phyloP scores from a whole-genome alignment of 2,888 invertebrate species.

The Teleiodes luculella region DNA sequence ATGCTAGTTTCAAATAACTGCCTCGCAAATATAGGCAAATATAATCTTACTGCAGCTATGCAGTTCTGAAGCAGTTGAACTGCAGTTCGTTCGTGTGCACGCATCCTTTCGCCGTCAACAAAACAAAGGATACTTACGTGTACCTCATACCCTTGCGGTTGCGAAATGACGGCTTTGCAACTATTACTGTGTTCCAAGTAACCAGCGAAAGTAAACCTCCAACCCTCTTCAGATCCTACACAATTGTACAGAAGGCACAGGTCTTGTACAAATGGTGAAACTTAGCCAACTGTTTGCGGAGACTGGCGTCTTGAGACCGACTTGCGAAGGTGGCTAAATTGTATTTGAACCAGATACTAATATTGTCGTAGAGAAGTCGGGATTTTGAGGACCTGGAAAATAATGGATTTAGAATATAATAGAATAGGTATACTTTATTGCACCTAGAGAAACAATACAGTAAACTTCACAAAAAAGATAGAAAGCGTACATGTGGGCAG shows the following conservation, averaged over 20 bases:
- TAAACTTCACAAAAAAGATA: too few relatives aligned
- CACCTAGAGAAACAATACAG: too few relatives aligned
- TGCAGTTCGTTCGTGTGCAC: too few relatives aligned
- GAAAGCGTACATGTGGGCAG: too few relatives aligned
- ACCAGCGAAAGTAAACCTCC: constrained; percentile 40
- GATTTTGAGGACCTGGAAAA: too few relatives aligned
- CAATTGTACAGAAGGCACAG: constrained; percentile 36
- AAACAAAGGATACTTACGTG: constrained; percentile 59
- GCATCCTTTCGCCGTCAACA: constrained; percentile 24
- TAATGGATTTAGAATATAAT: too few relatives aligned
- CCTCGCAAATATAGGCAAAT: too few relatives aligned
- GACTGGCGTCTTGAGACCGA: constrained; percentile 53
- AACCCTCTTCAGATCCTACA: constrained; percentile 27
- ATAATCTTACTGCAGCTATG: too few relatives aligned
- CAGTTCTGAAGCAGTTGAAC: too few relatives aligned
- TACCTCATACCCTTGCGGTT: constrained; percentile 53
- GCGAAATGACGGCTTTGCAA: constrained; percentile 57
- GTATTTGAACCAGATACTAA: constrained; percentile 50
- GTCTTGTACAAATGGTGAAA: constrained; percentile 45
- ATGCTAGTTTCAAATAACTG: too few relatives aligned
- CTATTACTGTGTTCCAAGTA: constrained; percentile 41
- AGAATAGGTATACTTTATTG: too few relatives aligned
- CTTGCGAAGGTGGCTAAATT: constrained; percentile 52
- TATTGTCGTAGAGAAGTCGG: constrained; percentile 20
- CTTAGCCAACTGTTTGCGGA: constrained; percentile 36